A percentile compares a stretch with the other conserved stretches of the same genome.
Evolutionary conservation across 2,113 vertebrate genomes (phyloP).

Genomic region (Alethe diademata): DNA sequence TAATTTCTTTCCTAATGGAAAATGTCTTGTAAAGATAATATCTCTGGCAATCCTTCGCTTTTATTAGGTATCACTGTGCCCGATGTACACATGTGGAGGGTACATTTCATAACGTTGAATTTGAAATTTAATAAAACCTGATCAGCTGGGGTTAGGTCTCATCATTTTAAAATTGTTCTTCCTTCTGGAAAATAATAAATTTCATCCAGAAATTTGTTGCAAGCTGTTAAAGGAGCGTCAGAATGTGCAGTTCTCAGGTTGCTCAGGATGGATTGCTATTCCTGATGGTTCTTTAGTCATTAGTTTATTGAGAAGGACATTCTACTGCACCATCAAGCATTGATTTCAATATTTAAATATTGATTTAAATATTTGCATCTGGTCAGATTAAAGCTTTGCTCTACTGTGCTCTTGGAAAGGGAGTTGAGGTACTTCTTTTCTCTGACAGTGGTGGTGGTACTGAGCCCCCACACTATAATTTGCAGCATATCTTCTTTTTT

Average conservation of each 20-base stretch:
- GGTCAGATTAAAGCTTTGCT: not conserved
- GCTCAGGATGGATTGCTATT: not conserved
- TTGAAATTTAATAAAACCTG: not conserved
- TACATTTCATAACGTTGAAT: not conserved
- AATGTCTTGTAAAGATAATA: not conserved
- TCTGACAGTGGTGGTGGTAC: not conserved
- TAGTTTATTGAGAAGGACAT: not conserved
- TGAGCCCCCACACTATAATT: not conserved
- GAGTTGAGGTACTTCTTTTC: not conserved
- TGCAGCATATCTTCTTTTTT: not conserved
- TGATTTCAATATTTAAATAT: not conserved
- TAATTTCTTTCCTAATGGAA: constrained; percentile 4
- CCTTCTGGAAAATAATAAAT: not conserved
- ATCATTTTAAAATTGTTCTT: not conserved
- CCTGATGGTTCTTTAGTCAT: not conserved
- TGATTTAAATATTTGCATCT: not conserved
- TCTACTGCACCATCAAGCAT: not conserved
- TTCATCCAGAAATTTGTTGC: not conserved
- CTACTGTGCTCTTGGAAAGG: not conserved
- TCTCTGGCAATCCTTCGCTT: not conserved
- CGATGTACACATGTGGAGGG: not conserved
- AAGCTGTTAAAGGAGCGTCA: not conserved
- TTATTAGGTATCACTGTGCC: not conserved
- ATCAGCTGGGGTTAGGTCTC: not conserved
- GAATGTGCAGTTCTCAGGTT: not conserved